Evolutionary conservation across 2,888 invertebrate genomes (phyloP), one percentile per base, ranked within the genome.

Genomic region (Clostera curtula): DNA sequence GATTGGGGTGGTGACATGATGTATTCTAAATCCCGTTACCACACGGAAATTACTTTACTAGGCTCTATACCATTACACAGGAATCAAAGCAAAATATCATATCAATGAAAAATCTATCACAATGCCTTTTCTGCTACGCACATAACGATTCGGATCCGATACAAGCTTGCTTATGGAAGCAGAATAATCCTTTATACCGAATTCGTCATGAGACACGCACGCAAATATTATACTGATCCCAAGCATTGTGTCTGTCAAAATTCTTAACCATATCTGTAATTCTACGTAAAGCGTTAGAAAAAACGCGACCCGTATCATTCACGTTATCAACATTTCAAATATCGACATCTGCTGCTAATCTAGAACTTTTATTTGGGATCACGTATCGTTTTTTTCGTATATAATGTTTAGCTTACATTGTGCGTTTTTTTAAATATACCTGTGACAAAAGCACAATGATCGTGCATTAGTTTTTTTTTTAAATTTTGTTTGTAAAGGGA

Each of bases 321-420:
- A 51, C 59, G 52, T 60, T 44, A 59, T 53, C 54, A 48, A 58
- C 46, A 51, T 57, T 62, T 61, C 51, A 53, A 50, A 63, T 56
- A 63, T 69, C 66, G 67, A 69, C 77, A 79, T 76, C 69, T 80
- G 77, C 54, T 63, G 55, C 56, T 76, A 74, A 77, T 72, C 74
- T 60, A 40, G 36, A 47, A 46, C 50, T 50, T 50, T 68, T 70
- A 67, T 61, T 57, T 57, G 49, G 49, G 68, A 79, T 76, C 77
- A 73, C 74, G 74, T 62, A 64, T 64, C 51, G 40, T 66, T 80
- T 79, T 77, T 77, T 79, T 67, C 65, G 44, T 43, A 40, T 43
- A 52, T 44, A 49, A 52, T 50, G 52, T 50, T 53, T 52, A 48
- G 39, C 52, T 65, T 67, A 68, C 62, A 59, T 62, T 56, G 42